Conservation (phyloP, 2,797 vertebrate species). For the Lithobates sylvaticus region DNA sequence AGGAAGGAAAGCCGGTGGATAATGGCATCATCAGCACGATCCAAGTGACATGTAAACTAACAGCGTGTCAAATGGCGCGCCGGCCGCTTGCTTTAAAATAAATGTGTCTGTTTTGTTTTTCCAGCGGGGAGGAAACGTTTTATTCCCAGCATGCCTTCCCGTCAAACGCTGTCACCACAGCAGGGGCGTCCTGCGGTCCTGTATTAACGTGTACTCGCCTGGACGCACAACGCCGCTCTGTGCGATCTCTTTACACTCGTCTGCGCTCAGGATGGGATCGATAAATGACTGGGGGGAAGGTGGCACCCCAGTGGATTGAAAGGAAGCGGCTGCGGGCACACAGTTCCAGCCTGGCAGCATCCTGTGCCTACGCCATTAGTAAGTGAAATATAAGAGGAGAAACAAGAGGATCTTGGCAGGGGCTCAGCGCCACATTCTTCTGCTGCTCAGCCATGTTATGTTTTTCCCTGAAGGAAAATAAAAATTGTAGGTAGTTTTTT, state of each 20-base stretch:
- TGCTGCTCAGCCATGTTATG: constrained; percentile 19
- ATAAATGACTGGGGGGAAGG: constrained; percentile 26
- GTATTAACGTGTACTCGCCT: constrained; percentile 13
- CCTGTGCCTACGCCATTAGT: background rate
- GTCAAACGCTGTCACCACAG: constrained; percentile 47
- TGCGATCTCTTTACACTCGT: constrained; percentile 36
- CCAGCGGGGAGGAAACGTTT: constrained; percentile 9
- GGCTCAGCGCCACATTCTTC: constrained; percentile 23
- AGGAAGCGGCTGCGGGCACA: background rate
- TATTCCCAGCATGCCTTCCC: constrained; percentile 51
- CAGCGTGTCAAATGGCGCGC: background rate
- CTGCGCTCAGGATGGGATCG: constrained; percentile 24
- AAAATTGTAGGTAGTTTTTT: constrained; percentile 31
- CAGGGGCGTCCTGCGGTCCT: constrained; percentile 36
- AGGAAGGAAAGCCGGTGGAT: background rate
- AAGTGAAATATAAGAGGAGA: constrained; percentile 2
- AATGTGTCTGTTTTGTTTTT: constrained; percentile 51
- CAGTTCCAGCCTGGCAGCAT: constrained; percentile 11
- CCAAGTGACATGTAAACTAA: background rate
- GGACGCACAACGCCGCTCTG: background rate
- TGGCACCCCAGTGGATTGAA: background rate
- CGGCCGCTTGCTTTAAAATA: constrained; percentile 6
- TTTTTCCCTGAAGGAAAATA: constrained; percentile 31
- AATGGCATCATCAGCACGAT: background rate
- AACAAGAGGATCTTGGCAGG: constrained; percentile 10